Evolutionary conservation across 1,140 invertebrate species (phyloP).

Genomic region (Drosophila ambigua): DNA sequence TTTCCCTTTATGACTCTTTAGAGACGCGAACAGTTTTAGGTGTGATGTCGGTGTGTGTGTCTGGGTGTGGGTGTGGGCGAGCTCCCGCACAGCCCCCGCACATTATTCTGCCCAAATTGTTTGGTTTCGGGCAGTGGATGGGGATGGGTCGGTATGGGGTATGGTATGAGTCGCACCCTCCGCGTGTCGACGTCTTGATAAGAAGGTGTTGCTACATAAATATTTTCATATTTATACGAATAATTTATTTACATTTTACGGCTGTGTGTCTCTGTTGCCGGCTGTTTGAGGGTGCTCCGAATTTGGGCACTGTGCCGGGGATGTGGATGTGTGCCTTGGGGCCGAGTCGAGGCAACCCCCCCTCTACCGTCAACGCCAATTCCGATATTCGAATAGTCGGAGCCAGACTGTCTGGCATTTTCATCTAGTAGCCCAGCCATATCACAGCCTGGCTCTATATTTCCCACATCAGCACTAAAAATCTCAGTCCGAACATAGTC

Average conservation of each 20-base stretch:
- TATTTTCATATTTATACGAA: constrained; percentile 43
- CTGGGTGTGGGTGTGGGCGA: neutral
- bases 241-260: constrained; percentile 44
- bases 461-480: constrained; percentile 8
- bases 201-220: constrained; percentile 47
- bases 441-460: constrained; percentile 22
- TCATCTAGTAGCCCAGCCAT: constrained; percentile 49
- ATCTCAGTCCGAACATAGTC: constrained; percentile 1
- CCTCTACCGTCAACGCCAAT: neutral
- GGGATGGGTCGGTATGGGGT: constrained; percentile 3
- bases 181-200: constrained; percentile 68
- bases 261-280: neutral
- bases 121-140: constrained; percentile 18
- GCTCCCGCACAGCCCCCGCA: neutral
- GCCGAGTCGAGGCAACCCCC: neutral
- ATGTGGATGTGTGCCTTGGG: constrained; percentile 3
- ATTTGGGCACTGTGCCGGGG: neutral
- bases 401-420: constrained; percentile 39
- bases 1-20: constrained; percentile 78
- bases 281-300: no score
- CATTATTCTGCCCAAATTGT: constrained; percentile 9
- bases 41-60: constrained; percentile 28
- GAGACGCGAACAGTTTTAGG: constrained; percentile 57
- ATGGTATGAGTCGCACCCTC: neutral
- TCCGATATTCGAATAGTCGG: constrained; percentile 1